Base-by-base conservation (phyloP, 2,113 vertebrate species). In the Chaetorhynchus papuensis region DNA sequence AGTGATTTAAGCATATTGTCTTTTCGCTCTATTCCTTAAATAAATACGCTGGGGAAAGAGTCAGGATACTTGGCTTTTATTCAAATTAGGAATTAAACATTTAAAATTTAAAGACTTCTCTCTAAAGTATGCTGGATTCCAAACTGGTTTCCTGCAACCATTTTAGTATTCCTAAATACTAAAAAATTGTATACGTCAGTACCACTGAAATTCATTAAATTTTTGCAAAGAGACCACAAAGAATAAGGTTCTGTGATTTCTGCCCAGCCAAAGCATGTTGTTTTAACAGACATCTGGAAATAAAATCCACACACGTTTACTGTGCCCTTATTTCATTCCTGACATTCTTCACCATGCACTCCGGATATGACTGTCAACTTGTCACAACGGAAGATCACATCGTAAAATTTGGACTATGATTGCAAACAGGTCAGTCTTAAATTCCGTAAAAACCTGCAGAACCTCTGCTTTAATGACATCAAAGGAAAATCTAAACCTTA, bases 11-110 rank as follows among this genome's bases (percentile, higher is more conserved):
- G 16, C 15, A 64, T 47, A 60, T 15, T 63, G 20, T 59, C 26
- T 87, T 82, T 59, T 63, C 18, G 37, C 69, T 61, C 76, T 31
- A 33, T 60, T 83, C 54, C 27, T 83, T 69, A 52, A 76, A 83
- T 24, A 31, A 54, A 42, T 80, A 17, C 37, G 57, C 15, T 30
- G 57, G 87, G 45, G 30, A 53, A 83, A 94, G 31, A n/a, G 10
- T 60, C 45, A 56, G 4, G 31, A 72, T 33, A 70, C 16, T 42
- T 35, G 35, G 35, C 18, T 33, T 83, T 72, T 45, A 45, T 83
- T 86, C 45, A 91, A 87, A 83, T 53, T 42, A 81, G 33, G 50
- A 84, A 86, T 61, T 59, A 89, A 68, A 49, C 20, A 41, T 74
- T 50, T 56, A 50, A 66, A 90, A 89, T 60, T 61, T 1, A 83